phyloP scores from a whole-genome alignment of 2,888 invertebrate species.

The Drosophila cracens region DNA sequence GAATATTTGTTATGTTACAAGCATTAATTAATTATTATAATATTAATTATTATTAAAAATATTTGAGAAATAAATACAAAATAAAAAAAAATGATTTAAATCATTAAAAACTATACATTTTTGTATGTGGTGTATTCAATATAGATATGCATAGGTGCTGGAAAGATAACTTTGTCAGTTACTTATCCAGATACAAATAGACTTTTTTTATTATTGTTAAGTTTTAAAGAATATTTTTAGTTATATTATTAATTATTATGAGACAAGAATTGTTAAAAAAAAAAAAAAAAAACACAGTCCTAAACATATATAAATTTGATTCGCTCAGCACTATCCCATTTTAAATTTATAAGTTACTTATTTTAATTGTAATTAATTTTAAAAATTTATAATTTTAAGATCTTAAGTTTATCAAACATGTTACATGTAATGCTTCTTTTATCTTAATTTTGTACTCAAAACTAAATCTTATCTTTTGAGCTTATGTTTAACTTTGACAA shows the following conservation, averaged over 20 bases:
- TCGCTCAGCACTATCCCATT: constrained; percentile 23
- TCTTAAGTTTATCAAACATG: constrained; percentile 40
- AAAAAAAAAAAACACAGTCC: constrained; percentile 4
- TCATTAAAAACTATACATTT: constrained; percentile 65
- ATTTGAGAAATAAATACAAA: constrained; percentile 80
- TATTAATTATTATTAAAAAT: constrained; percentile 82
- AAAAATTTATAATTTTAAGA: constrained; percentile 25
- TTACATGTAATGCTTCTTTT: constrained; percentile 40
- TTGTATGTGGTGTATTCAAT: constrained; percentile 38
- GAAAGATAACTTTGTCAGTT: constrained; percentile 17
- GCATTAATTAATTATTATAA: constrained; percentile 83
- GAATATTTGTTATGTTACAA: constrained; percentile 82
- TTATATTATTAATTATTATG: constrained; percentile 34
- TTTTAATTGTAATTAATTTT: constrained; percentile 45
- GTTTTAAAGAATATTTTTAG: constrained; percentile 46
- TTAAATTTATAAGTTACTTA: constrained; percentile 18
- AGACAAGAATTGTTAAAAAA: constrained; percentile 34
- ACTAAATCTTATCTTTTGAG: constrained; percentile 29
- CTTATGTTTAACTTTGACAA: constrained; percentile 44
- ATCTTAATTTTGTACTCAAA: constrained; percentile 49
- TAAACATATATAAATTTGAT: constrained; percentile 34
- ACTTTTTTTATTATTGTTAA: constrained; percentile 49
- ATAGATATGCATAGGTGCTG: constrained; percentile 25
- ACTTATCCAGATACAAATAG: constrained; percentile 11
- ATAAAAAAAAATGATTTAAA: constrained; percentile 72